A percentile compares a stretch with the other conserved stretches of the same genome.
Conservation (phyloP, 2,113 vertebrate species). For the Limnothrissa miodon region DNA sequence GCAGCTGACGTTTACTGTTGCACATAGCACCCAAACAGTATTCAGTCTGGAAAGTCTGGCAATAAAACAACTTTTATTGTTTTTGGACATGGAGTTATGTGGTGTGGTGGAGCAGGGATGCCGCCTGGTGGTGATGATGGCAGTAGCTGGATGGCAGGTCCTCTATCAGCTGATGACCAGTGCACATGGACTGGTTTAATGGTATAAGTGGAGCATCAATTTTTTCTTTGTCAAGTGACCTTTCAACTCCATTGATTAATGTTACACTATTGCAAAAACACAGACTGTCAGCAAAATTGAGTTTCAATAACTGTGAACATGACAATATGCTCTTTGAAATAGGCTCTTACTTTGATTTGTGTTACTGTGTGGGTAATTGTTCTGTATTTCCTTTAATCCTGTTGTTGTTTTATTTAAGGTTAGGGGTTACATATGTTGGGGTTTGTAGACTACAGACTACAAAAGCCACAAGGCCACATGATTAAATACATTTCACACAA, state of each 20-base stretch:
- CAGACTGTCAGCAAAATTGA: background rate
- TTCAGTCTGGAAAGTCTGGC: constrained; percentile 43
- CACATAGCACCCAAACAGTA: constrained; percentile 44
- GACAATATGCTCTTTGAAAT: too few relatives aligned
- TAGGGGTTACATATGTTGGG: too few relatives aligned
- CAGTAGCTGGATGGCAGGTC: background rate
- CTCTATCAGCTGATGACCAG: background rate
- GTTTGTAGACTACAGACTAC: too few relatives aligned
- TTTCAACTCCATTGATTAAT: background rate
- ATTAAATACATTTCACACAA: too few relatives aligned
- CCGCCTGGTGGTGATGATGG: constrained; percentile 46
- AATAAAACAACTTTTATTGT: constrained; percentile 57
- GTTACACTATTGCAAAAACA: background rate
- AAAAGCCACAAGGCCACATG: too few relatives aligned
- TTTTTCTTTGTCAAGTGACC: background rate
- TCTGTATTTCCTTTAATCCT: background rate
- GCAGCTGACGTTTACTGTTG: constrained; percentile 48
- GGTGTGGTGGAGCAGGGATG: constrained; percentile 23
- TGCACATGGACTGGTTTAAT: background rate
- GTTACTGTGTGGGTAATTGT: background rate
- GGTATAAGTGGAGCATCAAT: background rate
- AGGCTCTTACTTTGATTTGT: background rate
- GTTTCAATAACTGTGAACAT: too few relatives aligned
- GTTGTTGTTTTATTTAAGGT: background rate
- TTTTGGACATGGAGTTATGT: constrained; percentile 27